A percentile compares a stretch with the other conserved stretches of the same genome.
Evolutionary conservation across 2,888 invertebrate species (phyloP).

Genomic region (Penaeus monodon): DNA sequence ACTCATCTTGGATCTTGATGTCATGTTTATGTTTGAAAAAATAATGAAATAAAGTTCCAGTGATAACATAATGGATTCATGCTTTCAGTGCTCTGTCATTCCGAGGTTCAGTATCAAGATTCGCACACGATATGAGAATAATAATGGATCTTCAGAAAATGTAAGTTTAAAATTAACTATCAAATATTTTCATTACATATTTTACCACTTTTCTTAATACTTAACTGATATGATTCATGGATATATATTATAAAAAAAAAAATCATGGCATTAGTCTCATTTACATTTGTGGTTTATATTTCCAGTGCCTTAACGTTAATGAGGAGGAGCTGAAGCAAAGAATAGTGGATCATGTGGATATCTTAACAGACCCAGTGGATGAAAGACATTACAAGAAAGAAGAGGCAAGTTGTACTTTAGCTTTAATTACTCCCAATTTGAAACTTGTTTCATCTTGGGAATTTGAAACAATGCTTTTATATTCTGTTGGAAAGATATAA

Average conservation of each 20-base stretch:
- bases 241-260: no score
- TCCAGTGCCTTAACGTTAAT: conserved; percentile 81
- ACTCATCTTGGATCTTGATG: no score
- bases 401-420: conserved; percentile 73
- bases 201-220: no score
- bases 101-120: conserved; percentile 88
- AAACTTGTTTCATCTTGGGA: background rate
- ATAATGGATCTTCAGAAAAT: conserved; percentile 88
- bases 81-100: conserved; percentile 87
- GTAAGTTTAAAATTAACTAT: conserved; percentile 75
- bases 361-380: conserved; percentile 87
- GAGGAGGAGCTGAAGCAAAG: conserved; percentile 81
- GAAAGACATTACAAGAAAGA: conserved; percentile 90
- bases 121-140: conserved; percentile 90
- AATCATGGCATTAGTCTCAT: no score
- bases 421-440: background rate
- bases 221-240: no score
- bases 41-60: background rate
- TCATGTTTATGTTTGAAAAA: no score
- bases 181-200: background rate
- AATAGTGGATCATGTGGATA: conserved; percentile 85
- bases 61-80: background rate
- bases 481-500: no score
- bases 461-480: no score
- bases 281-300: conserved; percentile 65